These are phyloP conservation scores for Excalfactoria chinensis DNA, from an alignment of 2,113 vertebrate genomes.

Conservation along the genomic window DNA sequence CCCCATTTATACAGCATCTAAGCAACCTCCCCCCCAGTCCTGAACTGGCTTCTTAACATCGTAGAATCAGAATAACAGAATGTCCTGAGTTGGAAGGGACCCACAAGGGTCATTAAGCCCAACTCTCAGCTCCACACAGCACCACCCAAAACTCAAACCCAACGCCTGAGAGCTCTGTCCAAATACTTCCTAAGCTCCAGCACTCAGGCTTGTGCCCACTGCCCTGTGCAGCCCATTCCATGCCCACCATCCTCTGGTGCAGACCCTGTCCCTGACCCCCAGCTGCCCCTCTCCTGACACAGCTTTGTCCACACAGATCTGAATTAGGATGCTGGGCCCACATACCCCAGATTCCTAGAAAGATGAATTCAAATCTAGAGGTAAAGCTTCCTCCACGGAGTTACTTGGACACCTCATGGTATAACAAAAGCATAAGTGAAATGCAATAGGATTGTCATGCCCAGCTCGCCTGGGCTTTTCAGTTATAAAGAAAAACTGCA, in stretches of 20 bases:
- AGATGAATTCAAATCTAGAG: not conserved
- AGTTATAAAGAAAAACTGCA: not conserved
- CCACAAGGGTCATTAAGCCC: too few species aligned
- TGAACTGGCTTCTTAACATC: not conserved
- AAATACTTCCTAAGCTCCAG: too few species aligned
- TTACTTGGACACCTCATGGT: not conserved
- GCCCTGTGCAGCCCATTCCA: too few species aligned
- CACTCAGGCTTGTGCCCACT: too few species aligned
- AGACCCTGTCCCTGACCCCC: too few species aligned
- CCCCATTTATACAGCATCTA: not conserved
- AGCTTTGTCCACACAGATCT: not conserved
- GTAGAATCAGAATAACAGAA: too few species aligned
- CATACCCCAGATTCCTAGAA: accelerated
- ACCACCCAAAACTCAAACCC: too few species aligned
- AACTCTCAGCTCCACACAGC: too few species aligned
- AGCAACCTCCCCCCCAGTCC: not conserved
- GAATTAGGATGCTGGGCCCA: not conserved
- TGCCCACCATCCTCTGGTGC: too few species aligned
- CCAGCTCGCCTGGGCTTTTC: not conserved
- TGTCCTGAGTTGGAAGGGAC: too few species aligned
- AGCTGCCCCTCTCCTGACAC: too few species aligned
- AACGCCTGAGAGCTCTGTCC: too few species aligned
- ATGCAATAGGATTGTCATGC: accelerated
- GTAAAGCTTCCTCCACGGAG: not conserved
- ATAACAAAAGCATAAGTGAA: not conserved